Evolutionary conservation across 2,888 invertebrate genomes (phyloP).

Genomic region (Lycophotia porphyrea): DNA sequence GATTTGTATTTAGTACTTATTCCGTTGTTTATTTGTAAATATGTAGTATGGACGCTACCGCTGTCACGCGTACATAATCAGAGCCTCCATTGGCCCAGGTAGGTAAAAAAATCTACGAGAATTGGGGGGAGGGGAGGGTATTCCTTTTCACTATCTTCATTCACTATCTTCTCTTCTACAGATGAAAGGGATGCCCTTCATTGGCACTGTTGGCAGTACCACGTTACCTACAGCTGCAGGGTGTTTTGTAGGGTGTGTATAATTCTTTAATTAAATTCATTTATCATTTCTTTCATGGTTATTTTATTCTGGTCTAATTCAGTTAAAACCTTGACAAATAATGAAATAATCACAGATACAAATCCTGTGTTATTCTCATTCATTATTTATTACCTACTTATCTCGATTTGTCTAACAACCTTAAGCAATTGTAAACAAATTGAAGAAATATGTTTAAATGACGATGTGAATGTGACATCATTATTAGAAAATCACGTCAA

Average conservation of each 20-base stretch:
- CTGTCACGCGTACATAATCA: not conserved
- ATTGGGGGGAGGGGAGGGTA: not conserved
- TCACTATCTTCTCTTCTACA: not conserved
- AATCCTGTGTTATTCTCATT: not conserved
- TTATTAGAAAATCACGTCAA: slow-evolving; percentile 29
- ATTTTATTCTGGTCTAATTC: not conserved
- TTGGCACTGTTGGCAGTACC: not conserved
- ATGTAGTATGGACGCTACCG: not conserved
- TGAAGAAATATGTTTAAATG: slow-evolving; percentile 1
- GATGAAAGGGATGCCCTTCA: not conserved
- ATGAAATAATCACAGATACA: not conserved
- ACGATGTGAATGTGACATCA: not conserved
- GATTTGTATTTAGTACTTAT: slow-evolving; percentile 25
- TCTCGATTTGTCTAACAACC: not conserved
- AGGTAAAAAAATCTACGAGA: not conserved
- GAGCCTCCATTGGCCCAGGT: not conserved
- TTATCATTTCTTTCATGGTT: not conserved
- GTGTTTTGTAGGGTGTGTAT: not conserved
- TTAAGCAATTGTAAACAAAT: slow-evolving; percentile 21
- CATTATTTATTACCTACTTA: not conserved
- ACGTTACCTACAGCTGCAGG: not conserved
- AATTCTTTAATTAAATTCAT: not conserved
- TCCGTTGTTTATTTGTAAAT: not conserved
- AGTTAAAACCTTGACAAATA: not conserved
- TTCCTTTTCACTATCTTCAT: not conserved